Percentiles rank a stretch among this genome's conserved stretches.
Conservation (phyloP, 2,888 invertebrate genomes). For the Portevinia maculata region DNA sequence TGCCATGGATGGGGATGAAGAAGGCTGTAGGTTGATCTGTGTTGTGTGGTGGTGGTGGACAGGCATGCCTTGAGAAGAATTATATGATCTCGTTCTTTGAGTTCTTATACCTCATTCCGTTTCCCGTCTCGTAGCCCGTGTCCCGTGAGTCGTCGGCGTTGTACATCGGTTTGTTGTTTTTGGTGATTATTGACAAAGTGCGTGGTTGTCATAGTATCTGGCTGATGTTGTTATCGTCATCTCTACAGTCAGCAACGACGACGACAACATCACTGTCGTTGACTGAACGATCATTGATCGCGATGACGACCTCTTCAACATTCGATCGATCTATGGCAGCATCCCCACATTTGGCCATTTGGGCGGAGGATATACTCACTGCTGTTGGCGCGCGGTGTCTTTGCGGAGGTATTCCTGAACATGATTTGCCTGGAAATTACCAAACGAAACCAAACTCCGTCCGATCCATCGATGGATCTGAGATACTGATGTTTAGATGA, state of each 20-base stretch:
- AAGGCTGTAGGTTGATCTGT: conserved; percentile 35
- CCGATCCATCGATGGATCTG: conserved; percentile 56
- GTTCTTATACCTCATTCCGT: conserved; percentile 65
- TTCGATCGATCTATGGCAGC: conserved; percentile 67
- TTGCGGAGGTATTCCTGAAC: conserved; percentile 47
- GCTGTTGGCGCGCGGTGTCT: conserved; percentile 26
- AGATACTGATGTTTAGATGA: conserved; percentile 35
- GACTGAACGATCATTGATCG: conserved; percentile 60
- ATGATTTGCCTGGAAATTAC: conserved; percentile 69
- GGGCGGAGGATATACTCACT: conserved; percentile 41
- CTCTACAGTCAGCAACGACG: conserved; percentile 17
- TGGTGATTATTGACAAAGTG: conserved; percentile 72
- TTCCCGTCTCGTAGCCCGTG: conserved; percentile 21
- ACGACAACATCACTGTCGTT: conserved; percentile 14
- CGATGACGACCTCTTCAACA: conserved; percentile 72
- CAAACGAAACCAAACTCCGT: conserved; percentile 50
- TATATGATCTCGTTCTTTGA: conserved; percentile 39
- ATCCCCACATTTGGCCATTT: conserved; percentile 41
- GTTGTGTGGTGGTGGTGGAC: conserved; percentile 47
- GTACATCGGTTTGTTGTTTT: conserved; percentile 52
- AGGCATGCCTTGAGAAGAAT: conserved; percentile 53
- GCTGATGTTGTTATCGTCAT: conserved; percentile 30
- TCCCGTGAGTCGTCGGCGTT: conserved; percentile 41
- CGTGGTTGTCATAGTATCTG: conserved; percentile 64
- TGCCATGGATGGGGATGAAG: conserved; percentile 23